These are phyloP conservation scores for Galeopterus variegatus DNA, from an alignment of 2,113 vertebrate genomes.

Conservation along the genomic window DNA sequence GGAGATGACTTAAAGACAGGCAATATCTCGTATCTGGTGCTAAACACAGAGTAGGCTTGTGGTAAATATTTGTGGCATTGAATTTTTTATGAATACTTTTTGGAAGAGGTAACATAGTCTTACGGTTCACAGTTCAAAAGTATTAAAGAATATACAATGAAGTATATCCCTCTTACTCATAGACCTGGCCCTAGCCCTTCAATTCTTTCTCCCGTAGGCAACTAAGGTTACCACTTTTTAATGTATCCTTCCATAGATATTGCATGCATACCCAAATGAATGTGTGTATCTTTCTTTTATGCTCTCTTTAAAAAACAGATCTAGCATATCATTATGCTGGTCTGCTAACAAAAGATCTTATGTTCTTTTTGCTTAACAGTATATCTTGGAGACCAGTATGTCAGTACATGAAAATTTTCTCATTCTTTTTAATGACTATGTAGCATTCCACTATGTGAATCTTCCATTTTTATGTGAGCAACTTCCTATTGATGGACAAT, in stretches of 20 bases:
- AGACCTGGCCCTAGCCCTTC: background rate
- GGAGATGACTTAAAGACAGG: background rate
- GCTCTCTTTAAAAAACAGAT: background rate
- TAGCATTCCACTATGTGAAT: background rate
- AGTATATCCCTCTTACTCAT: background rate
- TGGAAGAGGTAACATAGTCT: background rate
- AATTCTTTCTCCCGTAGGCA: background rate
- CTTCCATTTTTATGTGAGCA: background rate
- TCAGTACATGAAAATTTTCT: background rate
- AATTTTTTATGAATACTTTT: background rate
- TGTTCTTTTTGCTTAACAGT: background rate
- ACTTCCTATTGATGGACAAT: background rate
- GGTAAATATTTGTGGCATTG: background rate
- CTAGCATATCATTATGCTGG: background rate
- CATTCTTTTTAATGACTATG: slow-evolving; percentile 7
- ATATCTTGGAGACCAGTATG: background rate
- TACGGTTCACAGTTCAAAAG: background rate
- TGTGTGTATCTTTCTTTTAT: background rate
- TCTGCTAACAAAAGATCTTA: background rate
- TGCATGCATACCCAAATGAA: background rate
- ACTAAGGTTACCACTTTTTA: background rate
- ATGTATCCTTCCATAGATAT: background rate
- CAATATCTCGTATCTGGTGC: background rate
- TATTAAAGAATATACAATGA: background rate
- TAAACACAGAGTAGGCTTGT: background rate